phyloP scores from a whole-genome alignment of 2,797 vertebrate genomes.

The Sebastes oblongus region DNA sequence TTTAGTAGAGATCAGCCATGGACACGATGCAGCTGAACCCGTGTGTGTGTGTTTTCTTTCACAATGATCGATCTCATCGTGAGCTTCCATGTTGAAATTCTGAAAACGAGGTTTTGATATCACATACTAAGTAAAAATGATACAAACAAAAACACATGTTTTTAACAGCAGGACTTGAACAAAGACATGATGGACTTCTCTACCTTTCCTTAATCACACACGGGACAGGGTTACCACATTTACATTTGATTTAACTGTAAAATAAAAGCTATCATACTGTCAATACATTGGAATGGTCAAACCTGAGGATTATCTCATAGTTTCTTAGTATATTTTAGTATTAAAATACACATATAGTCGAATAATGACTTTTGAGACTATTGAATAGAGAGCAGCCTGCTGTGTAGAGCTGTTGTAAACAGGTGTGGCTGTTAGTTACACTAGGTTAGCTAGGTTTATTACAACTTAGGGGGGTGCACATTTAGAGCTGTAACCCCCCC shows the following conservation, averaged over 20 bases:
- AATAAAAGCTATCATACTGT: not conserved
- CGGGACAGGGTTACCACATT: not conserved
- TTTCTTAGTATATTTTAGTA: not conserved
- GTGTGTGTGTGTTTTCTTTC: not conserved
- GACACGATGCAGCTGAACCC: not conserved
- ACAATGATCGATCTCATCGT: not conserved
- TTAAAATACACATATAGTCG: not conserved
- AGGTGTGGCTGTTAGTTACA: slow-evolving; percentile 4
- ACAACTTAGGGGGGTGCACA: not conserved
- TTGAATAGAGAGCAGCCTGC: not conserved
- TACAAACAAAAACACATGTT: not conserved
- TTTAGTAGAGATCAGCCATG: not conserved
- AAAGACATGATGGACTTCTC: not conserved
- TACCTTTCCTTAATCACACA: not conserved
- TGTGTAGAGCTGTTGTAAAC: not conserved
- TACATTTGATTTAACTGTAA: not conserved
- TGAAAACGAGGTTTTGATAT: not conserved
- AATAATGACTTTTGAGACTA: not conserved
- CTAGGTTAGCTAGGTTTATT: not conserved
- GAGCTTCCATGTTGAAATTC: not conserved
- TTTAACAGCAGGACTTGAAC: not conserved
- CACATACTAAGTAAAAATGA: not conserved
- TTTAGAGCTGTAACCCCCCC: not conserved
- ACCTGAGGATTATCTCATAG: not conserved
- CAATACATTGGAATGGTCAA: not conserved